Evolutionary conservation across 2,113 vertebrate species (phyloP), one percentile per base, ranked within the genome.

Genomic region (Turdus rufiventris): DNA sequence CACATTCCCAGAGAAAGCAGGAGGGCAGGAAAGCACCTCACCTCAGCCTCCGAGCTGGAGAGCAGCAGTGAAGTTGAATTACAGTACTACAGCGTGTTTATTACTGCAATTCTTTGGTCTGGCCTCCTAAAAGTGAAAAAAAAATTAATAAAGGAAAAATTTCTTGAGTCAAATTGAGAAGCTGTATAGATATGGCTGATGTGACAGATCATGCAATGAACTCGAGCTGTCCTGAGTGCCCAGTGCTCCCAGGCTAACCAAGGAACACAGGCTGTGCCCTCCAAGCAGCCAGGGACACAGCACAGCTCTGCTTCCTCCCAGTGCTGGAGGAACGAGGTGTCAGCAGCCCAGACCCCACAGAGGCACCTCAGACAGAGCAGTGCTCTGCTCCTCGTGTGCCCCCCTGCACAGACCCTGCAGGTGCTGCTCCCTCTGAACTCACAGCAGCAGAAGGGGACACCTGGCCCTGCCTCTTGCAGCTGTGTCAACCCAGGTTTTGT

Each of bases 271-370:
- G 20, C 63, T 73, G 70, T 21, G 34, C 29, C 42, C 56, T 25
- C 13, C 2, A 1, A 54, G n/a, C 14, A 6, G 13, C n/a, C 8
- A 4, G n/a, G 48, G 75, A 9, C 42, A 40, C 12, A 42, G 9
- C n/a, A 4, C 29, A 81, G 56, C 36, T 34, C 85, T 45, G n/a
- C 11, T 3, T 2, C 12, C 25, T 6, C 43, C 33, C 43, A 63
- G 45, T 15, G 25, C 9, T 57, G 11, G 3, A 11, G 18, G 60
- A 54, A 4, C 11, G 6, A 3, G 28, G 10, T 50, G n/a, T 13
- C 43, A 38, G 26, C 51, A 40, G 6, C 29, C 60, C 62, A 86
- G 42, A 56, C 18, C 38, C 26, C 47, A 68, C 25, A 45, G 8
- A 73, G 13, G 20, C 36, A 31, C 43, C 18, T 33, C 13, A 73